A percentile compares a stretch with the other conserved stretches of the same genome.
Conservation (phyloP, 2,113 vertebrate species). For the Gymnogyps californianus region DNA sequence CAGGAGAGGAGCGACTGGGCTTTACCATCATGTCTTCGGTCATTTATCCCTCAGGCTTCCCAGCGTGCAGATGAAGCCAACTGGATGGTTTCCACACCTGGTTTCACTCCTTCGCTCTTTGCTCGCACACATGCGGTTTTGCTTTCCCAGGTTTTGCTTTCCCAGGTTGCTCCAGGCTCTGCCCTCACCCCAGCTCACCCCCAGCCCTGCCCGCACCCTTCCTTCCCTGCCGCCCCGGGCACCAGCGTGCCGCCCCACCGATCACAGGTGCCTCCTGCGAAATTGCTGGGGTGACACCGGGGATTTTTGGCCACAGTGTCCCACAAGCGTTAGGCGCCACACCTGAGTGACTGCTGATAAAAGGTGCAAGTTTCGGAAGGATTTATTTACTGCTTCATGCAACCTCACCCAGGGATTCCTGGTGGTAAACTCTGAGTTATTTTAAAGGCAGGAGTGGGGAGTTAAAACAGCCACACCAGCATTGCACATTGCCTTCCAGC, state of each 20-base stretch:
- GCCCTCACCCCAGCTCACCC: not conserved
- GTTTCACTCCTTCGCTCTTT: not conserved
- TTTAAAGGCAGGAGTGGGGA: not conserved
- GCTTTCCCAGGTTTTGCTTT: not conserved
- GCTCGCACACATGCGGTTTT: fast-evolving
- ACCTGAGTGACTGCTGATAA: not conserved
- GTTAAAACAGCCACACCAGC: not conserved
- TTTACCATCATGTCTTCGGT: not conserved
- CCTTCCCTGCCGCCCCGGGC: not conserved
- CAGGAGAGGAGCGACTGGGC: not conserved
- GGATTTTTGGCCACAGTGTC: not conserved
- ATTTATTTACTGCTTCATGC: not conserved
- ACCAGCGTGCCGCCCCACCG: no score
- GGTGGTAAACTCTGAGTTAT: not conserved
- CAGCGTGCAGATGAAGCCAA: not conserved
- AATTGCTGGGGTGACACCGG: not conserved
- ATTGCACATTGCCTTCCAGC: not conserved
- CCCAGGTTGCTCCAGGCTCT: not conserved
- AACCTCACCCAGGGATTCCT: not conserved
- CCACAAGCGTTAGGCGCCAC: not conserved
- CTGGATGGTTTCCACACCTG: not conserved
- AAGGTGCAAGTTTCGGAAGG: not conserved
- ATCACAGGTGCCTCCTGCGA: not conserved
- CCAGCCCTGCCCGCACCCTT: not conserved
- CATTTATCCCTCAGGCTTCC: not conserved